Conservation (phyloP, 2,797 vertebrate species). For the Girardinus metallicus region DNA sequence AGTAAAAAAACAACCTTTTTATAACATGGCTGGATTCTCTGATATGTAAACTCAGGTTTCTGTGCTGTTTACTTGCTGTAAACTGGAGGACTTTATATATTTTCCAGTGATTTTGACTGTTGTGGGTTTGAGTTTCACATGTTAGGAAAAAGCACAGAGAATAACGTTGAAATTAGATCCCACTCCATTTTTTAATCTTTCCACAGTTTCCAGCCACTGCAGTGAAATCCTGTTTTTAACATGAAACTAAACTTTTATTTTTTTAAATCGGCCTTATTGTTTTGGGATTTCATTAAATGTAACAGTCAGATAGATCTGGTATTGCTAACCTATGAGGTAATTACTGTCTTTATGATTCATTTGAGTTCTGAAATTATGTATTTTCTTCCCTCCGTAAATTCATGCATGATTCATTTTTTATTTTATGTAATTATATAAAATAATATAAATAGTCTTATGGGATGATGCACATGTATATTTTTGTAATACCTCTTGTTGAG, state of each 20-base stretch:
- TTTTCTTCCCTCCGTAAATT: slow-evolving; percentile 1
- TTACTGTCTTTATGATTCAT: neutral
- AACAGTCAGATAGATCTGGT: neutral
- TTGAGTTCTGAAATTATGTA: neutral
- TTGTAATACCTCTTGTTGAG: neutral
- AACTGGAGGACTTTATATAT: neutral
- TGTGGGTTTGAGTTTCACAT: neutral
- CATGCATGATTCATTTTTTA: neutral
- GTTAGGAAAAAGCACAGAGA: neutral
- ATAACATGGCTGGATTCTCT: neutral
- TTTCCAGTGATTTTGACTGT: neutral
- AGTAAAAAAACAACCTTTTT: neutral
- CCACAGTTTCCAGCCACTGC: neutral
- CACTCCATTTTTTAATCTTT: neutral
- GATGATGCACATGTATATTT: slow-evolving; percentile 8
- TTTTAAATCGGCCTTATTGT: neutral
- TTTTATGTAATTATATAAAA: slow-evolving; percentile 13
- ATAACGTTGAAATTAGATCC: neutral
- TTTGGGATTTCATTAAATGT: neutral
- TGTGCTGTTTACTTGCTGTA: neutral
- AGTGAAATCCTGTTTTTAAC: neutral
- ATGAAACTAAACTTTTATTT: neutral
- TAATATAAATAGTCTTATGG: slow-evolving; percentile 11
- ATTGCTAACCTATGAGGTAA: neutral
- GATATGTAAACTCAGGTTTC: neutral